Evolutionary conservation across 2,113 vertebrate species (phyloP).

Genomic region (Caranx melampygus): DNA sequence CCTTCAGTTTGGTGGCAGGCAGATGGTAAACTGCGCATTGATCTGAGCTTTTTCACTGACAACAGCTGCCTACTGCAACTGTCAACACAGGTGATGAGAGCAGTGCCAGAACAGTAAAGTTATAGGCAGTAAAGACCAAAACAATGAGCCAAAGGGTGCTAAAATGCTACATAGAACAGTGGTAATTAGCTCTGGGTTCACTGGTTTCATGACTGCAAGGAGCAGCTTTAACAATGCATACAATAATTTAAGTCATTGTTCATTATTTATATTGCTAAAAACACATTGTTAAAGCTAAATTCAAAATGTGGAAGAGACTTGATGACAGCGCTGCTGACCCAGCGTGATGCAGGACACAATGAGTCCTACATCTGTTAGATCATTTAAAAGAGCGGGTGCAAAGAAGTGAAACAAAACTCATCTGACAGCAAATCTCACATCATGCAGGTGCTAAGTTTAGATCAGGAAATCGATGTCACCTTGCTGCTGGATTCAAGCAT

Average conservation of each 20-base stretch:
- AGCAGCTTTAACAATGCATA: background rate
- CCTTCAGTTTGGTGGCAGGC: background rate
- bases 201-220: background rate
- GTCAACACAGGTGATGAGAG: background rate
- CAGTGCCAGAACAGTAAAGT: background rate
- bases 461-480: background rate
- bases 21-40: background rate
- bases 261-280: too few relatives aligned
- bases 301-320: background rate
- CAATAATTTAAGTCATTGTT: too few relatives aligned
- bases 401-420: slow-evolving; percentile 33
- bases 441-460: background rate
- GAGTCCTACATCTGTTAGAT: slow-evolving; percentile 43
- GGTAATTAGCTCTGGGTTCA: too few relatives aligned
- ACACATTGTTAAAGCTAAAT: too few relatives aligned
- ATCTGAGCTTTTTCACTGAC: background rate
- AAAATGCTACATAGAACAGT: background rate
- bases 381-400: slow-evolving; percentile 20
- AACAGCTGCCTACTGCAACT: background rate
- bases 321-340: slow-evolving; percentile 4
- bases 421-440: slow-evolving; percentile 8
- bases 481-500: background rate
- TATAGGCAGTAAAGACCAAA: slow-evolving; percentile 1
- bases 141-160: background rate
- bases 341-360: slow-evolving; percentile 18